Base-by-base conservation (phyloP, 1,140 invertebrate genomes). In the Zaprionus lachaisei region DNA sequence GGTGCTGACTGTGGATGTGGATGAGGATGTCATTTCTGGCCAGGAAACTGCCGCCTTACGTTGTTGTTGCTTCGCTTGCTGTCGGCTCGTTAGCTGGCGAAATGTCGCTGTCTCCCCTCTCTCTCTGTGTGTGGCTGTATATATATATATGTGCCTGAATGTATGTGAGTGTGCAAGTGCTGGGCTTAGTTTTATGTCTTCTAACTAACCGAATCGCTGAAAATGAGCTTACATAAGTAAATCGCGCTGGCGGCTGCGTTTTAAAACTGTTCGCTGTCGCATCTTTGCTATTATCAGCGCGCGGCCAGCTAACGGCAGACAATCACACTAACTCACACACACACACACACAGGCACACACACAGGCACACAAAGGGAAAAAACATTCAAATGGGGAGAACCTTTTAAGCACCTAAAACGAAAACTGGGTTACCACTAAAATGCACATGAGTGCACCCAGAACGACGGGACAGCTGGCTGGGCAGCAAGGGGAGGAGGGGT, bases 401-500 rank as follows among this genome's bases (percentile, higher is more conserved):
- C 77, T 72, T 79, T 79, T 77, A 77, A 72, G 67, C 77, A 71
- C 63, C 77, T 72, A 61, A 71, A 76, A 76, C 61, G 83, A 86
- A 83, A 86, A 86, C 83, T 86, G 83, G 83, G 83, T 89, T 86
- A 87, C 75, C 83, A 80, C 80, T 80, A 80, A 87, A 86, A 79
- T 86, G 83, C 83, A 72, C 64, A 55, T 79, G 65, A 65, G 70
- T 58, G 68, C 73, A 54, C 34, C 47, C 47, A 44, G 41, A 68
- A 67, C 55, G 58, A 17, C 49, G 57, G 20, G 57, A 14, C 20
- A 55, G 31, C 15, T 17, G 72, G 15, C 49, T 14, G 28, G 54
- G 28, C 20, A 15, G 41, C 7, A 11, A 6, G 51, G 51, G 17
- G 49, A 0, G 3, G 7, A 49, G 14, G n/a, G 22, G 14, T 26